Evolutionary conservation across 2,113 vertebrate species (phyloP).

Genomic region (Alethe diademata): DNA sequence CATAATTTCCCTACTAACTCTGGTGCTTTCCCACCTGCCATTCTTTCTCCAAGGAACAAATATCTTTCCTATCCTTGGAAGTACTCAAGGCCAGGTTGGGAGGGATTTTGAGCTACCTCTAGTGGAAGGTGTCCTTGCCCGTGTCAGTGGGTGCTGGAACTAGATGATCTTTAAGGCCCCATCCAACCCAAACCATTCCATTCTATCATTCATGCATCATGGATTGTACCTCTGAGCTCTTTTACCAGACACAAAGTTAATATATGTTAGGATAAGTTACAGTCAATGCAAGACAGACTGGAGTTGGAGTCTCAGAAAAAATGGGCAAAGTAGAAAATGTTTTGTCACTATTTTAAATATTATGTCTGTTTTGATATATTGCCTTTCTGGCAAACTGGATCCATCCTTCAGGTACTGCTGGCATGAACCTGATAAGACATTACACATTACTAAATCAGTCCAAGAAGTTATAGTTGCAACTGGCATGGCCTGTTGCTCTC

Average conservation of each 20-base stretch:
- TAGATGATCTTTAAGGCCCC: neutral
- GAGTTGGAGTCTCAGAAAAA: neutral
- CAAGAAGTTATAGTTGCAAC: neutral
- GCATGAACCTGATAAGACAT: neutral
- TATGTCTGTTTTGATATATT: neutral
- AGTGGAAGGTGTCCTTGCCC: neutral
- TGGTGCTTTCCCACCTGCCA: neutral
- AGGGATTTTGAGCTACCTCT: neutral
- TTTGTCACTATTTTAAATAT: neutral
- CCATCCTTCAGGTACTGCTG: neutral
- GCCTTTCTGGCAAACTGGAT: neutral
- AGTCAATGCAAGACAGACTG: neutral
- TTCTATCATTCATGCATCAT: neutral
- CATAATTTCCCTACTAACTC: neutral
- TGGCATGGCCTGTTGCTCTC: neutral
- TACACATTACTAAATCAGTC: neutral
- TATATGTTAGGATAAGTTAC: neutral
- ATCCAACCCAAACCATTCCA: neutral
- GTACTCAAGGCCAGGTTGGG: neutral
- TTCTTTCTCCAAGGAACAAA: neutral
- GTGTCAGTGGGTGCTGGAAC: neutral
- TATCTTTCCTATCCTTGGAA: neutral
- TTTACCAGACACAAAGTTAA: neutral
- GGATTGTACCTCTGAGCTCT: neutral
- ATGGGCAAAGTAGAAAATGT: neutral